Evolutionary conservation across 1,140 invertebrate genomes (phyloP), one percentile per base, ranked within the genome.

Genomic region (Euura saliciscinereae): DNA sequence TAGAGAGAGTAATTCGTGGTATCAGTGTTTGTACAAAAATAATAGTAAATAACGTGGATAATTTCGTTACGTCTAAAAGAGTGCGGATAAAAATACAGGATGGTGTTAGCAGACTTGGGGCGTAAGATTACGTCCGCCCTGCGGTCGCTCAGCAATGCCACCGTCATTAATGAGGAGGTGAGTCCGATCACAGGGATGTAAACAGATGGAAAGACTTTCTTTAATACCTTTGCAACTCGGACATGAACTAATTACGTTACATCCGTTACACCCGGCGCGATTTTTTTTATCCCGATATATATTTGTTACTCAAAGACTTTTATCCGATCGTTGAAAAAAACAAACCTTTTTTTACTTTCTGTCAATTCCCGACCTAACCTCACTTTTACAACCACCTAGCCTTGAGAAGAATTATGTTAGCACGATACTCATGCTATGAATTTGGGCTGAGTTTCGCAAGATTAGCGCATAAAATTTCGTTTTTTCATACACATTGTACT

Each of bases 91-190:
- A 10, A 43, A 45, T 43, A 70, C 71, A 95, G 90, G 84, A 99
- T 99, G 99, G 99, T 99, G 86, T 97, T 99, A 92, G 99, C 98
- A 80, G 98, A 99, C 92, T 93, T 99, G 86, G 99, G 99, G 83
- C 93, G 98, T 85, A 99, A 99, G 91, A 99, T 99, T 86, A 99
- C 98, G 78, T 96, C 96, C 83, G 99, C 99, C 67, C 89, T 99
- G 83, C 94, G 98, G 80, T 99, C 97, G 45, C 89, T 99, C 72
- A 99, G 97, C 88, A 98, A 98, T 92, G 98, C 98, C 66, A 99
- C 98, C 45, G 94, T 99, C 74, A 99, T 99, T 78, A 99, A 99
- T 91, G 97, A 99, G 91, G 98, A 99, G 90, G 95, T 97, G 89
- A 88, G 77, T 28, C 28, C 28, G 28, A 28, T 28, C 78, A 59